A percentile compares a stretch with the other conserved stretches of the same genome.
These are phyloP conservation scores for Hecatera dysodea DNA, from an alignment of 2,888 invertebrate species.

Conservation along the genomic window DNA sequence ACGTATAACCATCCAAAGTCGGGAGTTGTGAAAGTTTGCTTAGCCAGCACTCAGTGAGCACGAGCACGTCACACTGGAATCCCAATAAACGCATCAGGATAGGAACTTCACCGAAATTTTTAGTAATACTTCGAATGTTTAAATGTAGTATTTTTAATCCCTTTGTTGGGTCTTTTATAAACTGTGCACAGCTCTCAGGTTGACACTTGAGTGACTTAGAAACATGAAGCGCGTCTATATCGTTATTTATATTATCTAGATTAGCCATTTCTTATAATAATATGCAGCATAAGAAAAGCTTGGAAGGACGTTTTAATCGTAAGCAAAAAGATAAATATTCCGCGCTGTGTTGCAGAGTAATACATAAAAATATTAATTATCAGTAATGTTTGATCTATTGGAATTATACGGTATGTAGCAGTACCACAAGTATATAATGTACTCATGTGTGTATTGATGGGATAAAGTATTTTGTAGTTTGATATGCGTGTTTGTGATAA, in stretches of 20 bases:
- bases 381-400: not conserved
- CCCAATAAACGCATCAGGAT: not conserved
- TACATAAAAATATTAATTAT: not conserved
- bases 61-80: not conserved
- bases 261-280: not conserved
- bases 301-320: no score
- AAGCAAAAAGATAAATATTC: not conserved
- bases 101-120: conserved; percentile 1
- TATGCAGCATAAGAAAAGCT: not conserved
- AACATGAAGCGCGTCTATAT: not conserved
- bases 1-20: not conserved
- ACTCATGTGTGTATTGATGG: no score
- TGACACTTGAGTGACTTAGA: not conserved
- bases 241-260: not conserved
- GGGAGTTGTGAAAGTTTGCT: not conserved
- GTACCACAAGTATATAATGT: no score
- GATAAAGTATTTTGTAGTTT: no score
- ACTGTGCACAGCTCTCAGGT: not conserved
- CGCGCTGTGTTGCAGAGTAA: not conserved
- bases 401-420: no score
- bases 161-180: not conserved
- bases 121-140: not conserved
- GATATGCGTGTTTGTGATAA: no score
- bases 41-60: not conserved
- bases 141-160: conserved; percentile 2